A percentile compares a stretch with the other conserved stretches of the same genome.
Evolutionary conservation across 2,113 vertebrate species (phyloP).

Genomic region (Felis chaus): DNA sequence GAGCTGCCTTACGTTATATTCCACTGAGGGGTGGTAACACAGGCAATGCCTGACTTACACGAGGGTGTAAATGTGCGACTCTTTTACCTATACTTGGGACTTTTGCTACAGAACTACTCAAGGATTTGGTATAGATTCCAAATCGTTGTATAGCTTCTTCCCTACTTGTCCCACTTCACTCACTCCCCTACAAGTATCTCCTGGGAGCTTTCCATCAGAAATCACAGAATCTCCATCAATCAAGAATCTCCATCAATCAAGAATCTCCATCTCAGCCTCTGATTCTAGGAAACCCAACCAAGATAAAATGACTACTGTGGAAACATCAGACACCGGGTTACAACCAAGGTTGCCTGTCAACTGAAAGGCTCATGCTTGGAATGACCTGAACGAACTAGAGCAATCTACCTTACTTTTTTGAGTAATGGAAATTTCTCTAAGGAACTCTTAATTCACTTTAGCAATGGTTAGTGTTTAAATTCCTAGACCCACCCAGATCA

Average conservation of each 20-base stretch:
- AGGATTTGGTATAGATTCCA: background rate
- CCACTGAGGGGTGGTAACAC: background rate
- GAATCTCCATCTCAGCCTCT: background rate
- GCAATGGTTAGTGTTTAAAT: constrained; percentile 61
- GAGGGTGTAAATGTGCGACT: background rate
- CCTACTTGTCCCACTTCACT: background rate
- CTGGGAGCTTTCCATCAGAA: background rate
- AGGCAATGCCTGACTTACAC: background rate
- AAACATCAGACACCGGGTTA: background rate
- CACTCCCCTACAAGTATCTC: background rate
- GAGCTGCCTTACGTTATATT: background rate
- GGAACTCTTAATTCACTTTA: constrained; percentile 31
- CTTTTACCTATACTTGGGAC: background rate
- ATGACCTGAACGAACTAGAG: constrained; percentile 39
- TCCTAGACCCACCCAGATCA: constrained; percentile 29
- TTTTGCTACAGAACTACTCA: background rate
- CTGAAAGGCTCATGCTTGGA: background rate
- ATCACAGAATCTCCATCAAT: background rate
- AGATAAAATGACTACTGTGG: background rate
- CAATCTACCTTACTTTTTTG: constrained; percentile 6
- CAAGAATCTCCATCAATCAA: no score
- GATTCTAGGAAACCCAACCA: background rate
- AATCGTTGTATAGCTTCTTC: background rate
- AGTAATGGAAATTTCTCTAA: constrained; percentile 39
- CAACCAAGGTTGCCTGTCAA: background rate